A percentile compares a stretch with the other conserved stretches of the same genome.
phyloP scores from a whole-genome alignment of 2,797 vertebrate species.

The Tapera naevia region DNA sequence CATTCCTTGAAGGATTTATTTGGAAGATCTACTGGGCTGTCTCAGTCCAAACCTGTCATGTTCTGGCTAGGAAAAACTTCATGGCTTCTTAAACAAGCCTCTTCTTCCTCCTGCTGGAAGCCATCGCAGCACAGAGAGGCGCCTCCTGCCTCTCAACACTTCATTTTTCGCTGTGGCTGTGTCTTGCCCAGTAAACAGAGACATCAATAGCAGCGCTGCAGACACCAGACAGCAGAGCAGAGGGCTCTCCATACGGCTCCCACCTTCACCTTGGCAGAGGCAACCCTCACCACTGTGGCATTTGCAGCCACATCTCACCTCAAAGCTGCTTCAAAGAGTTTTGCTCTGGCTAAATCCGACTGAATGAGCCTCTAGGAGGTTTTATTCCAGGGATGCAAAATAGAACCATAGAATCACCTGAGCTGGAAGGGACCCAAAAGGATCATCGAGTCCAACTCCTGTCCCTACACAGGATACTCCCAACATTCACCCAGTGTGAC shows the following conservation, averaged over 20 bases:
- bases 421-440: too few relatives aligned
- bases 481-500: too few relatives aligned
- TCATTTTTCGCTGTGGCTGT: neutral
- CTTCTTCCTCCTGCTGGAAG: neutral
- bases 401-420: too few relatives aligned
- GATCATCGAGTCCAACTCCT: too few relatives aligned
- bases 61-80: neutral
- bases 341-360: neutral
- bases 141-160: neutral
- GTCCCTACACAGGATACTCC: too few relatives aligned
- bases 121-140: neutral
- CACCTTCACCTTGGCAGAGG: neutral
- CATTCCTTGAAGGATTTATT: neutral
- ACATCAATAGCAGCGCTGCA: neutral
- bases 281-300: rapidly evolving
- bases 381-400: neutral
- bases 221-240: neutral
- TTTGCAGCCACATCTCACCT: neutral
- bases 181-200: neutral
- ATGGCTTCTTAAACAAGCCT: neutral
- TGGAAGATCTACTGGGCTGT: neutral
- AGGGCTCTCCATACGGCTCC: neutral
- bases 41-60: neutral
- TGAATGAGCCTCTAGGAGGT: neutral
- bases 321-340: neutral